Base-by-base conservation (phyloP, 1,140 invertebrate species). In the Lethrus apterus region DNA sequence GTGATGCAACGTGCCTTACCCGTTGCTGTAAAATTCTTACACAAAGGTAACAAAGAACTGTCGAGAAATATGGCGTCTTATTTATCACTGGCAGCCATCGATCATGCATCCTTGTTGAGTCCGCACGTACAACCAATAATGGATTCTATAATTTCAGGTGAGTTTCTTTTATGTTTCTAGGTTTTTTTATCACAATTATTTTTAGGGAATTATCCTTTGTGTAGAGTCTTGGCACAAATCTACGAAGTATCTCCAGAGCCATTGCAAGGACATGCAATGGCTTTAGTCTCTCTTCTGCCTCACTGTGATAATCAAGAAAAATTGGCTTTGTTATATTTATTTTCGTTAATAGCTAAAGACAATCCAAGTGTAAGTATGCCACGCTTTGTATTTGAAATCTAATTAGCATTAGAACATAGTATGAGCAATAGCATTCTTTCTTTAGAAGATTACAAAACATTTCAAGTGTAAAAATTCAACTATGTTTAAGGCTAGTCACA, bases 1-100 rank as follows among this genome's bases (percentile, higher is more conserved):
- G 84, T 95, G 13, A 95, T 95, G 90, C 83, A 85, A 63, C 68
- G 88, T 19, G 86, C 89, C 10, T 72, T 95, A 46, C 91, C 92
- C 3, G 81, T 92, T 13, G 89, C 89, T 3, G 88, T 96, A 0
- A 89, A 92, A 67, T 92, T 93, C 63, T 70, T 96, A 19, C 83
- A 89, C 55, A 88, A 89, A 69, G 87, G 88, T 13, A 94, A 94
- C 64, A 77, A 80, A 52, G 91, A 95, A 65, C 72, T 96, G 32
- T 86, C 86, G 1, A 70, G 88, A 29, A 93, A 91, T 68, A 84
- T 94, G 69, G 88, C 90, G 35, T 86, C 88, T 38, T 95, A 96
- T 68, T 70, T 96, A 10, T 92, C 89, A 1, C 69, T 96, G 45
- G 90, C 89, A n/a, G 90, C 90, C 34, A 89, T 93, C 36, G 87